Percentiles rank a stretch among this genome's conserved stretches.
These are phyloP conservation scores for Otolemur garnettii DNA, from an alignment of 2,113 vertebrate genomes.

Conservation along the genomic window DNA sequence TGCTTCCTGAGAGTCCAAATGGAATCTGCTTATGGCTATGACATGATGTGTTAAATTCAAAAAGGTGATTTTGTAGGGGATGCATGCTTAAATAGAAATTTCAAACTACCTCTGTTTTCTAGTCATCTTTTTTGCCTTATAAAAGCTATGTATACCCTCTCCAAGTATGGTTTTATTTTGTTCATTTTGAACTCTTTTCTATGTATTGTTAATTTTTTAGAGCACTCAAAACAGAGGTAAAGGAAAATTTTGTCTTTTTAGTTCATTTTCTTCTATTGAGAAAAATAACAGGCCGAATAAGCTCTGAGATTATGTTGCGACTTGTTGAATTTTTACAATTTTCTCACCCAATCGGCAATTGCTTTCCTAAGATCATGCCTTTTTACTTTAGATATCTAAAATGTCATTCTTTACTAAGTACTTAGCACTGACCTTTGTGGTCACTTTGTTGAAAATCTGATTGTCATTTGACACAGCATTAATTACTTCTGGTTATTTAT, in stretches of 20 bases:
- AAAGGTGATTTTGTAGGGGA: neutral
- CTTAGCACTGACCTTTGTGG: conserved; percentile 37
- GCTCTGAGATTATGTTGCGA: neutral
- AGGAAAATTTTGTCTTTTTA: conserved; percentile 27
- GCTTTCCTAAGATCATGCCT: conserved; percentile 25
- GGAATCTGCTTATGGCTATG: neutral
- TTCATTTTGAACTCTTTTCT: conserved; percentile 37
- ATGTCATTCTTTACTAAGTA: conserved; percentile 17
- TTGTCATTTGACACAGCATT: conserved; percentile 24
- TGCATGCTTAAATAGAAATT: neutral
- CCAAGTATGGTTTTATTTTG: neutral
- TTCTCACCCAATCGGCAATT: neutral
- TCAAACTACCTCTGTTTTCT: conserved; percentile 29
- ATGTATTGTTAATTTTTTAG: conserved; percentile 15
- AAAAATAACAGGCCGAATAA: neutral
- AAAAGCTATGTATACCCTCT: neutral
- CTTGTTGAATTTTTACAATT: conserved; percentile 20
- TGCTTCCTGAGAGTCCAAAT: neutral
- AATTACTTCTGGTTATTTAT: conserved; percentile 59
- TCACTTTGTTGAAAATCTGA: conserved; percentile 43
- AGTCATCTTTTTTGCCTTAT: conserved; percentile 13
- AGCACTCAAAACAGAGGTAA: conserved; percentile 8
- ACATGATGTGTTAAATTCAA: neutral
- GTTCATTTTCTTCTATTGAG: conserved; percentile 49
- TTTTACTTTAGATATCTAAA: neutral